Conservation (phyloP, 2,113 vertebrate genomes). For the Amphilophus citrinellus region DNA sequence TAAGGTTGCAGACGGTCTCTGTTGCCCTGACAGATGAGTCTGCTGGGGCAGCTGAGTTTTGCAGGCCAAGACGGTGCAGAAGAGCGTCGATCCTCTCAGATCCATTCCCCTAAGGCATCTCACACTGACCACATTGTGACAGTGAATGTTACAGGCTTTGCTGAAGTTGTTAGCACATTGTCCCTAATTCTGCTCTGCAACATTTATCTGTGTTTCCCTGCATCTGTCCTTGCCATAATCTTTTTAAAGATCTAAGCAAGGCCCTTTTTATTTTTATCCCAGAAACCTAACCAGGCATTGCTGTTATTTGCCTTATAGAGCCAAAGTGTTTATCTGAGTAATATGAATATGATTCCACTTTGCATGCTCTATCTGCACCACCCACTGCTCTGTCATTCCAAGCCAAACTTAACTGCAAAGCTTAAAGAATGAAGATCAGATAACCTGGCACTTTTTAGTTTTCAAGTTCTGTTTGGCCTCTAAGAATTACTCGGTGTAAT, state of each 20-base stretch:
- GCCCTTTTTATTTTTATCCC: slow-evolving; percentile 49
- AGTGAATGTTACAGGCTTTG: slow-evolving; percentile 16
- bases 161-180: slow-evolving; percentile 23
- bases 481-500: not conserved
- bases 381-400: not conserved
- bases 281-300: slow-evolving; percentile 11
- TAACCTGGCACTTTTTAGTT: not conserved
- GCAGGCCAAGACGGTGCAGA: not conserved
- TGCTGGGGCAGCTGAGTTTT: not conserved
- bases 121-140: too few species aligned
- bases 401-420: slow-evolving; percentile 20
- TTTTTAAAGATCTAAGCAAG: not conserved
- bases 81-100: slow-evolving; percentile 13
- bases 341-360: slow-evolving; percentile 32
- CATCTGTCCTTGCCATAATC: not conserved
- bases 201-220: not conserved
- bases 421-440: slow-evolving; percentile 12
- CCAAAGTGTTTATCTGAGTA: slow-evolving; percentile 4
- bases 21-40: not conserved
- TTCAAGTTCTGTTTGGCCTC: not conserved
- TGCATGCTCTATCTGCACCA: not conserved
- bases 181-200: not conserved
- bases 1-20: not conserved
- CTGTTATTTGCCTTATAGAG: slow-evolving; percentile 46
- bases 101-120: not conserved